Base-by-base conservation (phyloP, 2,888 invertebrate genomes). In the Pedicia rivosa region DNA sequence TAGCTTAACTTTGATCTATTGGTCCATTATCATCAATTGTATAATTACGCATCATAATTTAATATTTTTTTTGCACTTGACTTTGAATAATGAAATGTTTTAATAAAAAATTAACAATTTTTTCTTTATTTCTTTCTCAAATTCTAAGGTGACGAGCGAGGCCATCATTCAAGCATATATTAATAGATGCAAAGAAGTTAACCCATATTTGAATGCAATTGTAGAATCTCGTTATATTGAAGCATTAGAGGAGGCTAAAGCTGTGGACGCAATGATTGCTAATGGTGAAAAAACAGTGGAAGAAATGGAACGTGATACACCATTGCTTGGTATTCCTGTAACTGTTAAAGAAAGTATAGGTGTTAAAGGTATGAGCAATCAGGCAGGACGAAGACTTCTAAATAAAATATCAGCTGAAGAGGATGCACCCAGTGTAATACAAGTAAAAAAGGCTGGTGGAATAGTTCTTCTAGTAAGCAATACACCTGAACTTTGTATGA, bases 401-500 rank as follows among this genome's bases (percentile, higher is more conserved):
- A 65, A 62, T 30, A 66, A 70, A n/a, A 67, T 67, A 36, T 68
- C 68, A 13, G 81, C 84, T 1, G 64, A 66, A 36, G 64, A 69
- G 29, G 87, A 91, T 60, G 87, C 88, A 0, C 73, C 73, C 1
- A 72, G 72, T 4, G 75, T 91, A 3, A 64, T 64, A 32, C 62
- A 70, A 27, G 71, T 83, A 36, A 70, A 74, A 45, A 67, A 74
- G 31, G 83, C 82, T 28, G 91, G 92, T 1, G 87, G 78, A 19
- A 84, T 92, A 43, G 79, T 83, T 3, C 59, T 92, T 34, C 74
- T 83, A 3, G 78, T 88, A 3, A 90, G 90, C 25, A 94, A 91
- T 55, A 81, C 87, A 0, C 88, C 91, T 2, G 91, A 92, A 52
- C 65, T 88, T 33, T 91, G 91, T 50, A 68, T 91, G 72, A 83